Base-by-base conservation (phyloP, 2,797 vertebrate species). In the Malacoraja senta region DNA sequence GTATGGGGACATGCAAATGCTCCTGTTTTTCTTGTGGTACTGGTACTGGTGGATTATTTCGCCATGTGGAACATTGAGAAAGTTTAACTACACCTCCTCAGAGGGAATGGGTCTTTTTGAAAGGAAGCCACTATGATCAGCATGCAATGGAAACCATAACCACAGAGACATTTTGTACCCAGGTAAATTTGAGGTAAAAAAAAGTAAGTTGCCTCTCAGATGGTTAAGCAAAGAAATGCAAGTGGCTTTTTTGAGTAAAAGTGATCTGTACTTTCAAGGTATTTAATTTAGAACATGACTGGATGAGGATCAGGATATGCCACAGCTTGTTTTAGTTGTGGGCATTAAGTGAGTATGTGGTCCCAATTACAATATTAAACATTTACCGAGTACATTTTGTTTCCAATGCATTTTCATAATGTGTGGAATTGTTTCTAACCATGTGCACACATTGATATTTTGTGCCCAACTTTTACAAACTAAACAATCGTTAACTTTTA, bases 361-460 rank as follows among this genome's bases (percentile, higher is more conserved):
- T 76, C 84, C 61, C 84, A 88, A 68, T 88, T 88, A 88, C 68
- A 68, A 88, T 88, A 88, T 88, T 63, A 8, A 88, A 68, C 84
- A 88, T 88, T 88, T 88, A 88, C 32, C 68, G n/a, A 92, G 44
- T 92, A 76, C 71, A 92, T 74, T 92, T 53, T 92, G 21, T 92
- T 76, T 29, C 7, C n/a, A 68, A 68, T 32, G 68, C 68, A 35
- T 76, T 76, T 91, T 38, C 26, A 29, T 76, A 76, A 92, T 13
- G 29, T 76, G 26, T 71, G 44, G 68, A 92, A 76, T 58, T 0
- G 7, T 29, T 74, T 76, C 71, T 92, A 92, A 92, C 38, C 38
- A 35, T n/a, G 38, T 6, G 6, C 71, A 92, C 90, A 53, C 44
- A 53, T 29, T 76, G 68, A 19, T 44, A 74, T 38, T 44, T 21